Evolutionary conservation across 2,113 vertebrate species (phyloP).

Genomic region (Tauraco erythrolophus): DNA sequence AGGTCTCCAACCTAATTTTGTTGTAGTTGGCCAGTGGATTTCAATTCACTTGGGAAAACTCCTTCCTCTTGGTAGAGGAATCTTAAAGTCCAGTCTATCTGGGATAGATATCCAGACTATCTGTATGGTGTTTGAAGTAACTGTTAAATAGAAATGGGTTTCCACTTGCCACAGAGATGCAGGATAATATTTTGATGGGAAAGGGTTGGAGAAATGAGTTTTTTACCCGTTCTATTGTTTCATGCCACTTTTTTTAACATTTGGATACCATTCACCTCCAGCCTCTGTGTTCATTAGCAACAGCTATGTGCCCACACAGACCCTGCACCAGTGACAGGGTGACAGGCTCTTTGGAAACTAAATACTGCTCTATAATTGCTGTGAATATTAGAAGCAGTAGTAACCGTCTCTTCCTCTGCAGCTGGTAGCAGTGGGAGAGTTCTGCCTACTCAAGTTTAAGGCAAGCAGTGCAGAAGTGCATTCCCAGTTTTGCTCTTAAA

Average conservation of each 20-base stretch:
- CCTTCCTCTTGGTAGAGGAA: background rate
- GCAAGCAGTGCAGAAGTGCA: background rate
- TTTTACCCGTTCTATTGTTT: background rate
- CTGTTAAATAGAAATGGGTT: background rate
- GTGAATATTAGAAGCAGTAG: background rate
- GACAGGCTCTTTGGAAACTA: conserved; percentile 9
- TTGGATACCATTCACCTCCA: background rate
- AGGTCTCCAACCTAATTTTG: background rate
- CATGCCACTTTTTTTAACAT: background rate
- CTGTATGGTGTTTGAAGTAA: background rate
- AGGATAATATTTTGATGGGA: background rate
- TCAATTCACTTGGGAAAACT: background rate
- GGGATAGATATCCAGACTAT: too few species aligned
- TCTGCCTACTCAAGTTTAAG: background rate
- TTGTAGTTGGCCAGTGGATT: background rate
- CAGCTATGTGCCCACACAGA: background rate
- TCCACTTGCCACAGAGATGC: background rate
- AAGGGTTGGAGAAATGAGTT: background rate
- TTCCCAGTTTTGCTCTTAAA: background rate
- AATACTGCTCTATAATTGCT: background rate
- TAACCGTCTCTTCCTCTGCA: background rate
- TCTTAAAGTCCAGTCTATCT: background rate
- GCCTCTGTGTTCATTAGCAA: background rate
- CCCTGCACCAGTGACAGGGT: background rate
- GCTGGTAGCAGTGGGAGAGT: background rate